Evolutionary conservation across 2,113 vertebrate genomes (phyloP).

Genomic region (Hydrolagus affinis): DNA sequence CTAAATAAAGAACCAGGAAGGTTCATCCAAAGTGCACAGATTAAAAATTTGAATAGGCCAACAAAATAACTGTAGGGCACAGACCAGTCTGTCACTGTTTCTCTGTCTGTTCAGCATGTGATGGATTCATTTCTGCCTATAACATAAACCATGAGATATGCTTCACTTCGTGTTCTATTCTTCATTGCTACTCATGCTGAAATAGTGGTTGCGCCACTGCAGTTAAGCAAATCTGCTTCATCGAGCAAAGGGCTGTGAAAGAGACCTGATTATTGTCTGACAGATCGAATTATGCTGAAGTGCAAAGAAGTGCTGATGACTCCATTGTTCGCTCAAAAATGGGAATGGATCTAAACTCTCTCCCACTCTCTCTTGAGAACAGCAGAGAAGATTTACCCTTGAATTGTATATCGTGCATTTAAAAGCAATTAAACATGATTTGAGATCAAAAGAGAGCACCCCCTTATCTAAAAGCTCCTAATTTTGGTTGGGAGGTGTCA

Average conservation of each 20-base stretch:
- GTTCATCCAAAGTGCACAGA: constrained; percentile 82
- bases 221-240: constrained; percentile 82
- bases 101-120: constrained; percentile 61
- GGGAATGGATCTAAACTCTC: constrained; percentile 27
- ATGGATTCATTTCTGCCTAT: constrained; percentile 56
- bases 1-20: constrained; percentile 60
- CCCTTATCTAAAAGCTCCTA: not conserved
- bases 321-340: constrained; percentile 49
- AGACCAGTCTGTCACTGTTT: constrained; percentile 74
- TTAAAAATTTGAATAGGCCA: constrained; percentile 75
- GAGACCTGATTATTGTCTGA: constrained; percentile 85
- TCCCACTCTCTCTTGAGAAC: not conserved
- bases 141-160: constrained; percentile 56
- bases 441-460: constrained; percentile 8
- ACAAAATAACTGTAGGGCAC: constrained; percentile 80
- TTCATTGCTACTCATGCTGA: constrained; percentile 62
- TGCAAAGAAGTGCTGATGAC: constrained; percentile 47
- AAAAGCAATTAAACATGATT: not conserved
- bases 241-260: constrained; percentile 70
- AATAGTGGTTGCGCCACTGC: constrained; percentile 58
- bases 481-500: not conserved
- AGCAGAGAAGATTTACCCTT: not conserved
- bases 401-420: not conserved
- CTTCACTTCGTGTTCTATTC: constrained; percentile 51
- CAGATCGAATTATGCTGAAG: constrained; percentile 66